Conservation (phyloP, 2,797 vertebrate species). For the Sebastes matsubarae region DNA sequence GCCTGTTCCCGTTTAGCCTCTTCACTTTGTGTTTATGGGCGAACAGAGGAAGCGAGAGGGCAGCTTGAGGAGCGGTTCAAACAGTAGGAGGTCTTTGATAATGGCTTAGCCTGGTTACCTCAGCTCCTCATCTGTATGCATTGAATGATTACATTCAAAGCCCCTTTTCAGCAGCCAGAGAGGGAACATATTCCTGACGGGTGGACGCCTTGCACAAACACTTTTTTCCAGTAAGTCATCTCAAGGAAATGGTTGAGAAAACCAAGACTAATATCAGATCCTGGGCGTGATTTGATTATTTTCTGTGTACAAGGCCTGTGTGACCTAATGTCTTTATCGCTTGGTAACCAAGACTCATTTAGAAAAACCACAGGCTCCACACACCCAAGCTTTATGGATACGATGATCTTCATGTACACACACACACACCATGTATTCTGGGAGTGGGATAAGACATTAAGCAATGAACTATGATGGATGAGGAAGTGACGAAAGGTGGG, state of each 20-base stretch:
- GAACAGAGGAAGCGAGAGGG: conserved; percentile 23
- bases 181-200: neutral
- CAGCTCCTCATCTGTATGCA: conserved; percentile 39
- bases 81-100: conserved; percentile 48
- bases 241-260: conserved; percentile 26
- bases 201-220: conserved; percentile 37
- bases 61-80: conserved; percentile 5
- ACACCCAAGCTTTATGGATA: conserved; percentile 20
- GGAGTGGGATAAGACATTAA: neutral
- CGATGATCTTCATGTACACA: neutral
- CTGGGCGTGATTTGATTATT: conserved; percentile 48
- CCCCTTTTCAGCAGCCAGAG: neutral
- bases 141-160: conserved; percentile 27
- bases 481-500: neutral
- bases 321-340: conserved; percentile 52
- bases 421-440: neutral
- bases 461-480: neutral
- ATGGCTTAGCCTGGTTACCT: conserved; percentile 29
- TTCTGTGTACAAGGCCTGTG: conserved; percentile 25
- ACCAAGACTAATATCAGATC: conserved; percentile 49
- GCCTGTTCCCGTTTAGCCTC: conserved; percentile 31
- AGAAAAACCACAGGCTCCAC: conserved; percentile 30
- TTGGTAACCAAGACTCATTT: conserved; percentile 48
- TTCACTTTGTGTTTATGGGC: conserved; percentile 37
- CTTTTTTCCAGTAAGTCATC: conserved; percentile 1